These are phyloP conservation scores for Leptarthrus brevirostris DNA, from an alignment of 2,888 invertebrate species.

Conservation along the genomic window DNA sequence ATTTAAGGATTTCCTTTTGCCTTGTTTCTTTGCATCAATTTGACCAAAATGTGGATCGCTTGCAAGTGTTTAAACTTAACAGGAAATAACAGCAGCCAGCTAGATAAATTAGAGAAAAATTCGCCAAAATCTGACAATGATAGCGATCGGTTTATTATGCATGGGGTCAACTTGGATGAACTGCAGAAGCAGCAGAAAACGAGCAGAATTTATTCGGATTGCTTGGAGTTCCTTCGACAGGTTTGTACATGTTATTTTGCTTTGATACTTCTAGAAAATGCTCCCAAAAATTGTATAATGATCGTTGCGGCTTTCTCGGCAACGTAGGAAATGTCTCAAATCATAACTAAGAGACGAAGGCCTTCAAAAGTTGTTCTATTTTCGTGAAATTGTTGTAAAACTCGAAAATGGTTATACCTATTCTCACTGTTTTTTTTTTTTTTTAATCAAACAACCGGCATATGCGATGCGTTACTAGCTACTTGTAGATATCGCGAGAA, in stretches of 20 bases:
- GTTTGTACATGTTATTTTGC: conserved; percentile 58
- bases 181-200: conserved; percentile 59
- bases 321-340: not conserved
- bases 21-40: not conserved
- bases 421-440: conserved; percentile 31
- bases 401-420: not conserved
- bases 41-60: conserved; percentile 66
- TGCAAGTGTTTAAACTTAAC: conserved; percentile 80
- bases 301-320: too few relatives aligned
- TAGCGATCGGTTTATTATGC: not conserved
- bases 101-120: conserved; percentile 38
- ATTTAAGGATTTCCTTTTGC: conserved; percentile 7
- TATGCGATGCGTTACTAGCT: not conserved
- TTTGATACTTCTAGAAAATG: not conserved
- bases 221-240: conserved; percentile 62
- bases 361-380: conserved; percentile 26
- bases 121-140: not conserved
- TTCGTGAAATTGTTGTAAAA: conserved; percentile 7
- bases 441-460: conserved; percentile 7
- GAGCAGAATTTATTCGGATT: conserved; percentile 59
- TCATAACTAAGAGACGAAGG: conserved; percentile 1
- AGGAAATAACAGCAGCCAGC: conserved; percentile 56
- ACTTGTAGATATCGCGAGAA: not conserved
- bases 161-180: conserved; percentile 56
- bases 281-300: too few relatives aligned